These are phyloP conservation scores for Ophthalmolycus amberensis DNA, from an alignment of 2,113 vertebrate species.

Conservation along the genomic window DNA sequence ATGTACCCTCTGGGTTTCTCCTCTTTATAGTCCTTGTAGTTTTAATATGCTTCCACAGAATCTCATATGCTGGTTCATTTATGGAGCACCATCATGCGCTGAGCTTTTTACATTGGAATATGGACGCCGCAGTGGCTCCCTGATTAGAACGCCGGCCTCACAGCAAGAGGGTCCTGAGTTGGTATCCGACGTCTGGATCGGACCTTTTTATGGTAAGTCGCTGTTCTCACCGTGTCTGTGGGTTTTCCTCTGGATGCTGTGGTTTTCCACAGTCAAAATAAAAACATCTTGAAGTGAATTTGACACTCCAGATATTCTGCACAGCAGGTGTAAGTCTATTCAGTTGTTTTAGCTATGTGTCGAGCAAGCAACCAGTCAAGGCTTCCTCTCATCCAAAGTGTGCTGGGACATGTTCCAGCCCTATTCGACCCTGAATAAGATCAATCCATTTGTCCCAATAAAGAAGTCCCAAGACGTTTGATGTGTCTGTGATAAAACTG, in stretches of 20 bases:
- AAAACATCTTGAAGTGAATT: not conserved
- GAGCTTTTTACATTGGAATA: constrained; percentile 23
- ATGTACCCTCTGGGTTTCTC: constrained; percentile 60
- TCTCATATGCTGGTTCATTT: constrained; percentile 47
- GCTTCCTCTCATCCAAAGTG: not conserved
- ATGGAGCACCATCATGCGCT: not conserved
- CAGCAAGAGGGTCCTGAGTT: not conserved
- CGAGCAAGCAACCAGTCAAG: not conserved
- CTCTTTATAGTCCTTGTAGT: constrained; percentile 58
- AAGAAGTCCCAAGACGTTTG: not conserved
- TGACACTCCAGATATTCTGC: not conserved
- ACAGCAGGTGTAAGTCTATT: not conserved
- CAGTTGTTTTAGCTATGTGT: not conserved
- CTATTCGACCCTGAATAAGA: not conserved
- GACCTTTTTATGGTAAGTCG: constrained; percentile 1
- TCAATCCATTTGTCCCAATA: not conserved
- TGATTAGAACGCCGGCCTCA: constrained; percentile 10
- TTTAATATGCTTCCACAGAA: constrained; percentile 52
- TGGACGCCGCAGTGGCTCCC: constrained; percentile 3
- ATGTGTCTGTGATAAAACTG: not conserved
- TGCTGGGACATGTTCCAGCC: constrained; percentile 5
- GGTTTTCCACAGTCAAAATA: not conserved
- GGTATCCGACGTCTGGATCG: not conserved
- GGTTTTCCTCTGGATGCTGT: not conserved
- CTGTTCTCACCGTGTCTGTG: not conserved